A percentile compares a stretch with the other conserved stretches of the same genome.
Evolutionary conservation across 2,113 vertebrate genomes (phyloP).

Genomic region (Tragelaphus scriptus): DNA sequence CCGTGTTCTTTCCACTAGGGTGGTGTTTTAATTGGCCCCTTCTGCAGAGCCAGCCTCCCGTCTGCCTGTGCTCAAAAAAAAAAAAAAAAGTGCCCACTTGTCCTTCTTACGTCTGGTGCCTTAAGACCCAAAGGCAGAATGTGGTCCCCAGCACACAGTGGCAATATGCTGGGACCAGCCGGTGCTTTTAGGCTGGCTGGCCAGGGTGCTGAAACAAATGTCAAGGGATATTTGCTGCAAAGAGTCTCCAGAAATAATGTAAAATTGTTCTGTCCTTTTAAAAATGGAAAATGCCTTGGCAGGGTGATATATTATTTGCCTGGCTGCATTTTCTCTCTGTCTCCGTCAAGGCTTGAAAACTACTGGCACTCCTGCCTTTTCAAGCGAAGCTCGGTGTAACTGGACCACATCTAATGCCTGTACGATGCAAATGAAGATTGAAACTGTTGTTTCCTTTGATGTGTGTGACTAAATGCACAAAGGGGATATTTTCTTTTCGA

Average conservation of each 20-base stretch:
- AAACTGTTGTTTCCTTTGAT: constrained; percentile 68
- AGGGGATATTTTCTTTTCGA: constrained; percentile 61
- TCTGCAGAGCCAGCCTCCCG: background rate
- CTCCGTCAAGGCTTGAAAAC: constrained; percentile 31
- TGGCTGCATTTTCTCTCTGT: constrained; percentile 55
- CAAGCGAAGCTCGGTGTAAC: constrained; percentile 54
- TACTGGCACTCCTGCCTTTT: constrained; percentile 53
- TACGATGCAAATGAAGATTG: constrained; percentile 65
- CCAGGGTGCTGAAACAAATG: background rate
- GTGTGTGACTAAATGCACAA: constrained; percentile 69
- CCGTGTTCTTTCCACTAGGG: background rate
- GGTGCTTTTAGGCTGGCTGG: background rate
- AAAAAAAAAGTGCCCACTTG: background rate
- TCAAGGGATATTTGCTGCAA: constrained; percentile 28
- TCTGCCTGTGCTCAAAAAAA: background rate
- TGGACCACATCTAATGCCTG: constrained; percentile 74
- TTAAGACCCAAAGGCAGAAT: background rate
- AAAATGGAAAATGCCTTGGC: constrained; percentile 46
- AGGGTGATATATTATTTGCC: constrained; percentile 59
- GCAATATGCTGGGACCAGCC: background rate
- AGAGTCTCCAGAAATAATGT: constrained; percentile 31
- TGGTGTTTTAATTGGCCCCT: background rate
- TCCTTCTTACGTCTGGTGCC: background rate
- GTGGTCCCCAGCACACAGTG: background rate
- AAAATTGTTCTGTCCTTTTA: constrained; percentile 63